Conservation (phyloP, 1,140 invertebrate genomes). For the Cephus cinctus region DNA sequence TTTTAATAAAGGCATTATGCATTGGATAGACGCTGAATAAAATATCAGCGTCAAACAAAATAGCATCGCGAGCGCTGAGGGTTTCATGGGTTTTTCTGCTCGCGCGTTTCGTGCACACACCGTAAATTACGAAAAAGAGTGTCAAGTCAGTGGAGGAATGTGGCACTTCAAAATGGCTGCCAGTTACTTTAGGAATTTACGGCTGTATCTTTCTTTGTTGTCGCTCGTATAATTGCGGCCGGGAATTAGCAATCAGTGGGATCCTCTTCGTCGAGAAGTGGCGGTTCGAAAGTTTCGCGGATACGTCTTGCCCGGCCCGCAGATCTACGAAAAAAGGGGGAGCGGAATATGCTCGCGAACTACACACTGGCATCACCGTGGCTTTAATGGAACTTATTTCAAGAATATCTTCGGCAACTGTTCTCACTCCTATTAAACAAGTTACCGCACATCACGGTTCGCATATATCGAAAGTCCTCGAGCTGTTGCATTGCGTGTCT, state of each 20-base stretch:
- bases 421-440: too few species aligned
- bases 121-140: constrained; percentile 50
- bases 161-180: constrained; percentile 60
- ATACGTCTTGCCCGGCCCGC: constrained; percentile 18
- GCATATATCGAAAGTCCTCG: background rate
- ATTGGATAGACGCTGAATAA: background rate
- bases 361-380: constrained; percentile 28
- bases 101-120: constrained; percentile 17
- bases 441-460: constrained; percentile 1
- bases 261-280: constrained; percentile 22
- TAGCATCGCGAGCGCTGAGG: background rate
- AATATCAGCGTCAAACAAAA: constrained; percentile 1
- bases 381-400: constrained; percentile 24
- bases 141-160: constrained; percentile 55
- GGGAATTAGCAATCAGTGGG: constrained; percentile 21
- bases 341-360: constrained; percentile 42
- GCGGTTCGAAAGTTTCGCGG: constrained; percentile 22
- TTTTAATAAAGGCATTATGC: background rate
- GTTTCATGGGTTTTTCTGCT: background rate
- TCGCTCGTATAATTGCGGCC: constrained; percentile 43
- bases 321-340: constrained; percentile 21
- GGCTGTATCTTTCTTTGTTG: constrained; percentile 56
- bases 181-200: constrained; percentile 58
- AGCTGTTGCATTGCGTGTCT: background rate
- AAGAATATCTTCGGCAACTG: constrained; percentile 16